These are phyloP conservation scores for Ctenoplectra terminalis DNA, from an alignment of 1,140 invertebrate genomes.

Conservation along the genomic window DNA sequence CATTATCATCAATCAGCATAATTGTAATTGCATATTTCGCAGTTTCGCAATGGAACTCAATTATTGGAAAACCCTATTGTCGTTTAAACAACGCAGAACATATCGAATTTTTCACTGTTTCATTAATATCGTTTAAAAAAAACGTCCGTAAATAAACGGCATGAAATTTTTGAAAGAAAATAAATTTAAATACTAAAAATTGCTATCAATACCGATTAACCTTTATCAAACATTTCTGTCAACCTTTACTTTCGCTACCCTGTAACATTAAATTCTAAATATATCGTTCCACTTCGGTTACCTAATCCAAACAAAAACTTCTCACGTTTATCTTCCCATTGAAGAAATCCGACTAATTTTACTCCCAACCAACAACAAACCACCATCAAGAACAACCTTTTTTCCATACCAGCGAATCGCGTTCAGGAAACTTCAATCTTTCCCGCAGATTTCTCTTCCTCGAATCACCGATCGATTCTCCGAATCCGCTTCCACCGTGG, in stretches of 20 bases:
- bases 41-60: too few relatives aligned
- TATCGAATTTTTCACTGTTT: too few relatives aligned
- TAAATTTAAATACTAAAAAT: too few relatives aligned
- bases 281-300: background rate
- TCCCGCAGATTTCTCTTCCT: slow-evolving; percentile 30
- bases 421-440: slow-evolving; percentile 6
- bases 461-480: slow-evolving; percentile 25
- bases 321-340: background rate
- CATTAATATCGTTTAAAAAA: too few relatives aligned
- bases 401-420: background rate
- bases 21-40: too few relatives aligned
- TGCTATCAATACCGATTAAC: too few relatives aligned
- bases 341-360: background rate
- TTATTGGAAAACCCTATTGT: too few relatives aligned
- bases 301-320: background rate
- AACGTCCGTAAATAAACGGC: too few relatives aligned
- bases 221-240: too few relatives aligned
- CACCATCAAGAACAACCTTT: background rate
- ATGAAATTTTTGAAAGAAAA: too few relatives aligned
- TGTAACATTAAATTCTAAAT: background rate
- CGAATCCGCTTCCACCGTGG: slow-evolving; percentile 29
- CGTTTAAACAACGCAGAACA: too few relatives aligned
- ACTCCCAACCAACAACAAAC: background rate
- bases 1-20: too few relatives aligned
- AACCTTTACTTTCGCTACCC: background rate